These are phyloP conservation scores for Sciaenops ocellatus DNA, from an alignment of 2,797 vertebrate species.

Conservation along the genomic window DNA sequence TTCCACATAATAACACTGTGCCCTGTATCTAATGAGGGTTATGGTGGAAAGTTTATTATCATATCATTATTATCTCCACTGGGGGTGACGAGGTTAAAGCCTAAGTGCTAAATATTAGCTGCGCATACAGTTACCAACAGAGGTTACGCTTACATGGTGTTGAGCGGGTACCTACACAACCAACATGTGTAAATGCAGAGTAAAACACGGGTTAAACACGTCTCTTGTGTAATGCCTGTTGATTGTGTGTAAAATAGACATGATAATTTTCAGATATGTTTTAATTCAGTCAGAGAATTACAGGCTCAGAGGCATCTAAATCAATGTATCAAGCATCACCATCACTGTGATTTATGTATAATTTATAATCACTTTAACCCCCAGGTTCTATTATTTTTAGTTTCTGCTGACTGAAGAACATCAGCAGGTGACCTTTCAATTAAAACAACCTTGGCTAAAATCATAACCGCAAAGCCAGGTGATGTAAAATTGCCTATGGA, in stretches of 20 bases:
- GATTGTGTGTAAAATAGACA: background rate
- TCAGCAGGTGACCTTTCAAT: slow-evolving; percentile 32
- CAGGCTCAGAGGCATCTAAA: background rate
- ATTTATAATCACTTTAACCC: background rate
- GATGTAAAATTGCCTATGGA: slow-evolving; percentile 6
- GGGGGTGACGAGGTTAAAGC: background rate
- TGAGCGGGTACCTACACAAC: background rate
- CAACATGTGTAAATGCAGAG: background rate
- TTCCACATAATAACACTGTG: background rate
- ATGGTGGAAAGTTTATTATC: background rate
- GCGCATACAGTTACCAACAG: background rate
- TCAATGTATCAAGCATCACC: background rate
- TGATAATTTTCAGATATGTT: background rate
- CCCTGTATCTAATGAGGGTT: background rate
- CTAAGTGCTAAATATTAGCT: background rate
- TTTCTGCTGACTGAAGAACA: slow-evolving; percentile 20
- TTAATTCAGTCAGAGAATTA: background rate
- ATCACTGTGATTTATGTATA: background rate
- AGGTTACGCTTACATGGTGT: background rate
- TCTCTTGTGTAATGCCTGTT: too few relatives aligned
- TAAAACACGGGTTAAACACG: background rate
- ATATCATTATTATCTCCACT: background rate
- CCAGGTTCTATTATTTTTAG: background rate
- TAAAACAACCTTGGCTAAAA: slow-evolving; percentile 27
- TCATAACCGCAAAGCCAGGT: slow-evolving; percentile 10